Evolutionary conservation across 2,888 invertebrate genomes (phyloP).

Genomic region (Coronaproctus castanopsis): DNA sequence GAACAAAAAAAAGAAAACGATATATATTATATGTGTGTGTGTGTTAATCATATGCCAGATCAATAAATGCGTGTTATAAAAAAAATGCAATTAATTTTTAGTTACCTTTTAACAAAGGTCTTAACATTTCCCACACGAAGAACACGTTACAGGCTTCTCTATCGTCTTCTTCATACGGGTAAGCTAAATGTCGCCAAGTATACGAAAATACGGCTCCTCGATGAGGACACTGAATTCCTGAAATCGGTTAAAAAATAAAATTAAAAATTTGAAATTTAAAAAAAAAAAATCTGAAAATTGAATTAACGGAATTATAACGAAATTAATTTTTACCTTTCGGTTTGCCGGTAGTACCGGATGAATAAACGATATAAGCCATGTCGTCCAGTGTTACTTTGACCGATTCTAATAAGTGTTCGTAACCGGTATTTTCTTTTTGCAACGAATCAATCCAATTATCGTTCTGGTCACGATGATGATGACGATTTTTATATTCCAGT

Average conservation of each 20-base stretch:
- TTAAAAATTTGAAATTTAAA: no score
- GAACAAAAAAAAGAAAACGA: no score
- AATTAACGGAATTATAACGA: background rate
- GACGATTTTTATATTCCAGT: no score
- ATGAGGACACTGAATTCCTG: conserved; percentile 21
- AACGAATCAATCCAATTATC: conserved; percentile 15
- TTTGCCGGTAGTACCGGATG: conserved; percentile 22
- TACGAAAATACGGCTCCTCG: conserved; percentile 18
- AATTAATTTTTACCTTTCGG: conserved; percentile 19
- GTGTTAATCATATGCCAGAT: no score
- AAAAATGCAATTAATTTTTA: no score
- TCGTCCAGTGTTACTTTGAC: conserved; percentile 18
- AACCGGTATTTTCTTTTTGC: conserved; percentile 1
- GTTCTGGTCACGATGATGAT: no score
- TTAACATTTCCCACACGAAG: conserved; percentile 23
- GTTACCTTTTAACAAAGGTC: conserved; percentile 21
- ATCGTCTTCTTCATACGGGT: conserved; percentile 20
- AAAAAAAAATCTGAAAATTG: background rate
- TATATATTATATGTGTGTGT: no score
- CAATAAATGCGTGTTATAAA: no score
- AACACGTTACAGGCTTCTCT: conserved; percentile 23
- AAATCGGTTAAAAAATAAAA: no score
- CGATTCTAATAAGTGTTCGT: background rate
- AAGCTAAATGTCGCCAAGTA: conserved; percentile 20
- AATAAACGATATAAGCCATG: conserved; percentile 21